Evolutionary conservation across 2,888 invertebrate species (phyloP), one percentile per base, ranked within the genome.

Genomic region (Linnaemya vulpina): DNA sequence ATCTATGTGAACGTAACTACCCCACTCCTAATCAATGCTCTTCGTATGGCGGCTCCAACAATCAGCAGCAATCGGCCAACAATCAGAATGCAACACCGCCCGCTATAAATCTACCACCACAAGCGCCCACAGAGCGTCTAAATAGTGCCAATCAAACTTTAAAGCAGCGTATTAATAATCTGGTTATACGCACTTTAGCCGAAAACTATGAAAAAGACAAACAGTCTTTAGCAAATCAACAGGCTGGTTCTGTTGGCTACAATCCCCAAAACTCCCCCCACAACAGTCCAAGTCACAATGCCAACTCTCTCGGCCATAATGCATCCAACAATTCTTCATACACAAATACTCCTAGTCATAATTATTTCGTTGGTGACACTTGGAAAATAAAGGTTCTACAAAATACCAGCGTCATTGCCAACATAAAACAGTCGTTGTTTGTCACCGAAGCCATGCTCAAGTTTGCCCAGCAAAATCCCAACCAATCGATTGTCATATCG

Each of bases 161-260:
- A 11, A 98, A 97, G 90, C 97, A 98, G 90, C 94, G 98, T 89
- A 96, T 98, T 83, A 97, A 97, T 92, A 96, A 95, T 81, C 94
- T 98, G 89, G 96, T 98, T 1, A 95, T 97, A 90, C 97, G 97
- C 91, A 97, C 97, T 70, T 93, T 98, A 85, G 97, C 97, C 60
- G 97, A 98, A 90, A 98, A 98, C 91, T 96, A 94, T 92, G 95
- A 93, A 82, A 93, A 93, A 86, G 93, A 93, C 75, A 93, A 93
- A 76, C 91, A 92, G 83, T 87, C 89, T 46, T 86, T 92, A 86
- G 91, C 90, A 11, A 90, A 91, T 84, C 91, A 89, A 81, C 87
- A 86, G 67, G 84, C 87, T 58, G 87, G 84, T 65, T 86, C 87
- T 30, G 87, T 84, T 58, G 89, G 89, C 65, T 88, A 88, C 55